Evolutionary conservation across 2,797 vertebrate genomes (phyloP).

Genomic region (Chaetophractus vellerosus): DNA sequence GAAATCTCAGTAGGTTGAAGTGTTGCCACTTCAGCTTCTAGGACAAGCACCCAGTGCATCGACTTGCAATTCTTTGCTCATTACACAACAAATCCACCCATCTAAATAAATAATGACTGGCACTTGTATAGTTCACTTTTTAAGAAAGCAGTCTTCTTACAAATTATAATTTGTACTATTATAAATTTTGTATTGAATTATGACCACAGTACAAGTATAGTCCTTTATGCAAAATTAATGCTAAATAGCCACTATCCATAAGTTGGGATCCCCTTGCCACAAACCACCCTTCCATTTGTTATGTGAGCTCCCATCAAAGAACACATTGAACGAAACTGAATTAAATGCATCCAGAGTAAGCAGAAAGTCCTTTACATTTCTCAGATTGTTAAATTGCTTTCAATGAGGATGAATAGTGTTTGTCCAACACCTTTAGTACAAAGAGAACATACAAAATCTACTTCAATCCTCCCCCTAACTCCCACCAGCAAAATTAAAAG

Average conservation of each 20-base stretch:
- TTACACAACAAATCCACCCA: too few relatives aligned
- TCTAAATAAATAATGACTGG: too few relatives aligned
- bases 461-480: not conserved
- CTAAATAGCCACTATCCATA: not conserved
- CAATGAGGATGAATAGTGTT: not conserved
- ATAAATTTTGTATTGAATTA: not conserved
- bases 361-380: not conserved
- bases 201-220: not conserved
- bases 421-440: not conserved
- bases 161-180: not conserved
- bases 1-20: too few relatives aligned
- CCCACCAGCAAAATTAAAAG: not conserved
- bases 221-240: not conserved
- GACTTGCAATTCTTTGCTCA: too few relatives aligned
- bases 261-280: not conserved
- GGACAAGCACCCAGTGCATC: too few relatives aligned
- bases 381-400: not conserved
- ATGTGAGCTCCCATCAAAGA: not conserved
- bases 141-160: not conserved
- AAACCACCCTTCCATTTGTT: not conserved
- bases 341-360: not conserved
- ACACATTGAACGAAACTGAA: not conserved
- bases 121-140: not conserved
- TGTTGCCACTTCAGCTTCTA: too few relatives aligned
- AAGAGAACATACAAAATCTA: not conserved